Percentiles rank a stretch among this genome's conserved stretches.
These are phyloP conservation scores for Drosophila tanythrix DNA, from an alignment of 2,888 invertebrate species.

Conservation along the genomic window DNA sequence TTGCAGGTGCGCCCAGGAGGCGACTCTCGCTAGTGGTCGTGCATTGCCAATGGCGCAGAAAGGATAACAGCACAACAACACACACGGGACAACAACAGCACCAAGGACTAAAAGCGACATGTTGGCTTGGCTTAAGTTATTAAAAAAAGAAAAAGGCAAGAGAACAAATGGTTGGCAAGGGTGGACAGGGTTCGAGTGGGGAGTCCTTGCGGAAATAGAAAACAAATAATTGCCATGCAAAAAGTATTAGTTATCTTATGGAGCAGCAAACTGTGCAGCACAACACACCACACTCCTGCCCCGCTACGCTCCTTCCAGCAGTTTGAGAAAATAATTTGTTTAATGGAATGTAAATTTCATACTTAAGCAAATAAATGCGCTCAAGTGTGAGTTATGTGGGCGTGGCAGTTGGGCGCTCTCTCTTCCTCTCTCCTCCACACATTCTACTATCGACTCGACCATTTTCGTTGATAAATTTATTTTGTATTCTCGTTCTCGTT, in stretches of 20 bases:
- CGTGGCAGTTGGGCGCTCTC: constrained; percentile 34
- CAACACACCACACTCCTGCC: neutral
- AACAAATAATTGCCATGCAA: constrained; percentile 82
- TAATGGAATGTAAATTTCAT: constrained; percentile 81
- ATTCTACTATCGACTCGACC: neutral
- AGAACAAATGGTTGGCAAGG: constrained; percentile 17
- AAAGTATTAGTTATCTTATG: constrained; percentile 70
- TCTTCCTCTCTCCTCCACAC: neutral
- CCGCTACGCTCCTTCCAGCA: constrained; percentile 31
- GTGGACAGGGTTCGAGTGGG: neutral
- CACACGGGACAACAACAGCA: constrained; percentile 15
- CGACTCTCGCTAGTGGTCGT: constrained; percentile 45
- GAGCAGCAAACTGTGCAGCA: constrained; percentile 24
- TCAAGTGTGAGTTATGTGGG: constrained; percentile 58
- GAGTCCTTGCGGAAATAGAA: constrained; percentile 53
- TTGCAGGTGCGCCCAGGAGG: constrained; percentile 74
- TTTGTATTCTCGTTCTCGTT: constrained; percentile 18
- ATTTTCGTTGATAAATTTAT: constrained; percentile 40
- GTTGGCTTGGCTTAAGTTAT: constrained; percentile 80
- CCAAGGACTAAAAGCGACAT: constrained; percentile 51
- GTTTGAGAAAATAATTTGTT: constrained; percentile 77
- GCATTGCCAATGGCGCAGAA: constrained; percentile 78
- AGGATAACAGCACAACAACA: constrained; percentile 68
- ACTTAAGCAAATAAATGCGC: constrained; percentile 77
- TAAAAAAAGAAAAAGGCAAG: constrained; percentile 53